phyloP scores from a whole-genome alignment of 2,113 vertebrate species.

The Rissa tridactyla region DNA sequence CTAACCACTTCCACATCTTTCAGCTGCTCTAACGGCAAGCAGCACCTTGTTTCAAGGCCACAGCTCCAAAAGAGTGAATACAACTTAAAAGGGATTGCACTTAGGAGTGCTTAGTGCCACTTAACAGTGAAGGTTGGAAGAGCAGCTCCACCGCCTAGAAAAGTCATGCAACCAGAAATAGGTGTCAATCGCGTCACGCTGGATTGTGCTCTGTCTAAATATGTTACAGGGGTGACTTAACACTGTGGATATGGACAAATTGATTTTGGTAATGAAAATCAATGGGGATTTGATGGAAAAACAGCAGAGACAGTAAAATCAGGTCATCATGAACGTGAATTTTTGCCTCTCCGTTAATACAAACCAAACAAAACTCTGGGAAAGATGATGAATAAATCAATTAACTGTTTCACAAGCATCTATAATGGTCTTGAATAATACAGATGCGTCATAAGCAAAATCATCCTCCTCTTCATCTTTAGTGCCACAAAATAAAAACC shows the following conservation, averaged over 20 bases:
- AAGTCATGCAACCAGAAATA: neutral
- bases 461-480: neutral
- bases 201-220: neutral
- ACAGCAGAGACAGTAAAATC: neutral
- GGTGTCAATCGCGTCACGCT: rapidly evolving
- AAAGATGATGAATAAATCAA: neutral
- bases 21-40: neutral
- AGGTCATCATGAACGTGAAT: rapidly evolving
- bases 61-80: neutral
- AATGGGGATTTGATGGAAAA: neutral
- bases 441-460: neutral
- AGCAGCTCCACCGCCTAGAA: neutral
- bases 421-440: neutral
- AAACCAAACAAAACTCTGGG: neutral
- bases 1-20: neutral
- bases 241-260: neutral
- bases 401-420: neutral
- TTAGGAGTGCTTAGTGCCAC: neutral
- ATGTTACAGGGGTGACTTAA: neutral
- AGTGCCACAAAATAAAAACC: neutral
- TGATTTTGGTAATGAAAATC: neutral
- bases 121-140: neutral
- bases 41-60: neutral
- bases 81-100: neutral
- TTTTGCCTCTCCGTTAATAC: neutral